A percentile compares a stretch with the other conserved stretches of the same genome.
Evolutionary conservation across 2,888 invertebrate genomes (phyloP).

Genomic region (Spialia ferax): DNA sequence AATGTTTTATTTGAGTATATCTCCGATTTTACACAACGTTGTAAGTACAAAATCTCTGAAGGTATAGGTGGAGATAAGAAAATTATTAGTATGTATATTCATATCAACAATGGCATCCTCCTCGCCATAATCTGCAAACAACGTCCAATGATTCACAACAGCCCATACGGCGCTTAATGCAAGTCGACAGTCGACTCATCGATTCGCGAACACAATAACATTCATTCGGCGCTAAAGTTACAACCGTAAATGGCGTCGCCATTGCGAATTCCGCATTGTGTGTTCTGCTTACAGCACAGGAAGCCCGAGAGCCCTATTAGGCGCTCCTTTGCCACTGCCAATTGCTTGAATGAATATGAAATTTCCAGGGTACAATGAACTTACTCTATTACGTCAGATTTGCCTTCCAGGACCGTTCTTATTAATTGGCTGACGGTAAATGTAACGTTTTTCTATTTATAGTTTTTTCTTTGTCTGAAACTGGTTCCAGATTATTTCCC

Average conservation of each 20-base stretch:
- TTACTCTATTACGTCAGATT: slow-evolving; percentile 13
- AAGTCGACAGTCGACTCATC: slow-evolving; percentile 34
- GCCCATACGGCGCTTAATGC: slow-evolving; percentile 28
- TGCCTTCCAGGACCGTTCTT: slow-evolving; percentile 6
- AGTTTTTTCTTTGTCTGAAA: not conserved
- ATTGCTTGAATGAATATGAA: slow-evolving; percentile 48
- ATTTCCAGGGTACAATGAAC: slow-evolving; percentile 38
- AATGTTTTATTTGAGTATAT: too few species aligned
- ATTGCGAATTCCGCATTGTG: slow-evolving; percentile 66
- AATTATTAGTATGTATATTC: too few species aligned
- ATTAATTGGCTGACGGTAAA: slow-evolving; percentile 3
- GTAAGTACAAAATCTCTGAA: too few species aligned
- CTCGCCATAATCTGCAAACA: not conserved
- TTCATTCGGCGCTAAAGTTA: slow-evolving; percentile 31
- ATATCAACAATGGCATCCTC: not conserved
- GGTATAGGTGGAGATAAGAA: too few species aligned
- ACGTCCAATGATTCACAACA: slow-evolving; percentile 36
- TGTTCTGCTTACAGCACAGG: slow-evolving; percentile 55
- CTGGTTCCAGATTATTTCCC: not conserved
- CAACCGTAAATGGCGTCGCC: slow-evolving; percentile 52
- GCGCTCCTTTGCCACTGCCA: slow-evolving; percentile 49
- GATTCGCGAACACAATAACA: slow-evolving; percentile 39
- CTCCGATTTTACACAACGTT: too few species aligned
- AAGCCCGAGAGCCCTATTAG: slow-evolving; percentile 64
- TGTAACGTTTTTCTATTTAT: not conserved